phyloP scores from a whole-genome alignment of 1,140 invertebrate genomes.

The Leptinotarsa lineolata region DNA sequence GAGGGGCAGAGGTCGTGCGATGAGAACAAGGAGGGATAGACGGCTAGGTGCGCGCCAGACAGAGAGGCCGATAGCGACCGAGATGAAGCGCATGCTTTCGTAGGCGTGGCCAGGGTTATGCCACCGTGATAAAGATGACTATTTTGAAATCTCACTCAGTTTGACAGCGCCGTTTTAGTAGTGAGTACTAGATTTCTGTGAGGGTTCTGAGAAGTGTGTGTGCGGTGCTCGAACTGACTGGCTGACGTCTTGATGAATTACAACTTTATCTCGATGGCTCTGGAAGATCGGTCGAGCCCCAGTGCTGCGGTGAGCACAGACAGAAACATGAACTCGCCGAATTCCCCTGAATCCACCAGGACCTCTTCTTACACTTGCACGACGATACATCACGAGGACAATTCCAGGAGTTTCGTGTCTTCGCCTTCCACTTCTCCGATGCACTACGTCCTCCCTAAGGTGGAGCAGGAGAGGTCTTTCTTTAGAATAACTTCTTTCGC shows the following conservation, averaged over 20 bases:
- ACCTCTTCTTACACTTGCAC: slow-evolving; percentile 53
- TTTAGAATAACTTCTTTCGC: slow-evolving; percentile 53
- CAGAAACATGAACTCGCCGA: slow-evolving; percentile 43
- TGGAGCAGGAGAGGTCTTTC: slow-evolving; percentile 43
- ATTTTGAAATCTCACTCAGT: slow-evolving; percentile 59
- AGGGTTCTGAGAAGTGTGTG: slow-evolving; percentile 20
- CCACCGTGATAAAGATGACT: slow-evolving; percentile 57
- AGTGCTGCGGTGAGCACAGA: slow-evolving; percentile 45
- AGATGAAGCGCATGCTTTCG: slow-evolving; percentile 40
- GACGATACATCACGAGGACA: slow-evolving; percentile 45
- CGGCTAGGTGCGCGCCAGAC: neutral
- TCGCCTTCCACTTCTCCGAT: slow-evolving; percentile 37
- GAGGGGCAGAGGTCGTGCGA: neutral
- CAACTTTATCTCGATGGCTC: slow-evolving; percentile 47
- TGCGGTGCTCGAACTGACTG: slow-evolving; percentile 9
- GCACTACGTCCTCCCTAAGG: slow-evolving; percentile 30
- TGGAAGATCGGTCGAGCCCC: slow-evolving; percentile 54
- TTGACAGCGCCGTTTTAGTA: slow-evolving; percentile 56
- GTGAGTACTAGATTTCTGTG: slow-evolving; percentile 52
- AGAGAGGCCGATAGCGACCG: slow-evolving; percentile 8
- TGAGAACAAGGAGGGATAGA: neutral
- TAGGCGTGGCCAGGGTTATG: slow-evolving; percentile 45
- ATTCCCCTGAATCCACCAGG: slow-evolving; percentile 53
- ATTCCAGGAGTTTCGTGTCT: slow-evolving; percentile 25
- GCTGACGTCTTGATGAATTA: slow-evolving; percentile 26